These are phyloP conservation scores for Antigone vipio DNA, from an alignment of 2,113 vertebrate species.

Conservation along the genomic window DNA sequence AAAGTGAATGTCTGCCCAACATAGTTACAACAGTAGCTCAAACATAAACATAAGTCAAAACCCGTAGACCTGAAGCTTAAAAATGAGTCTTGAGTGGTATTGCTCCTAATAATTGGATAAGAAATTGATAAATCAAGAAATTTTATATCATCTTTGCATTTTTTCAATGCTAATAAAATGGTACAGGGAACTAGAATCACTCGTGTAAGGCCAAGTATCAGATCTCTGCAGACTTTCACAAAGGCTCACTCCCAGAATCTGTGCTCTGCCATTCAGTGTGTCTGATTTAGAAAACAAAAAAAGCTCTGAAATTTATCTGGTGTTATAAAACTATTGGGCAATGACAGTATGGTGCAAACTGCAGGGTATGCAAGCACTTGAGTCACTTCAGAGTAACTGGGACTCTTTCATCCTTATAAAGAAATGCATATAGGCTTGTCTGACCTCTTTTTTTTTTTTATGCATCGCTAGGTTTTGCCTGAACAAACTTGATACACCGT, in stretches of 20 bases:
- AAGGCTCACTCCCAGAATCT: not conserved
- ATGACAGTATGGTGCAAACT: not conserved
- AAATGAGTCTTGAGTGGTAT: not conserved
- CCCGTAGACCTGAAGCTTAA: not conserved
- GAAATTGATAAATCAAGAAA: not conserved
- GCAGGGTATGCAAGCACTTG: not conserved
- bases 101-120: not conserved
- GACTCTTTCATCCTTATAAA: not conserved
- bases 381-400: not conserved
- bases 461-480: not conserved
- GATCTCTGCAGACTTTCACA: not conserved
- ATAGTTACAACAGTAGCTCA: not conserved
- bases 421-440: not conserved
- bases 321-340: not conserved
- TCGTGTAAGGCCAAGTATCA: rapidly evolving
- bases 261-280: not conserved
- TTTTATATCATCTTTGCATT: rapidly evolving
- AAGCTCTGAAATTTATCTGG: not conserved
- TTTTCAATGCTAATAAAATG: not conserved
- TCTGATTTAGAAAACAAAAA: not conserved
- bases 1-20: not conserved
- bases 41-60: not conserved
- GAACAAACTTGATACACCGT: not conserved
- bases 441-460: not conserved
- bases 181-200: not conserved